Conservation (phyloP, 2,888 invertebrate species). For the Chrysodeixis includens region DNA sequence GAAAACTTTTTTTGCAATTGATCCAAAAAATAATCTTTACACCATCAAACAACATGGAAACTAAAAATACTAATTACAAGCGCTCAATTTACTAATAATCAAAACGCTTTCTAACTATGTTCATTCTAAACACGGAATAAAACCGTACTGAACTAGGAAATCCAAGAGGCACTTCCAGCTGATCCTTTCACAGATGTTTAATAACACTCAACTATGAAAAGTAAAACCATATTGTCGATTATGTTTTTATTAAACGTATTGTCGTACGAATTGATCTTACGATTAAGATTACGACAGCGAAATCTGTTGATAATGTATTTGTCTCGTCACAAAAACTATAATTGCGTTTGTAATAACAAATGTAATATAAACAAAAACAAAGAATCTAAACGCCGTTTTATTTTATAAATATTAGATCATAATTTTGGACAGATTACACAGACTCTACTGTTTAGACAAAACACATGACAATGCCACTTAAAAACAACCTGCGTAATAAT, state of each 20-base stretch:
- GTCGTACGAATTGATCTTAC: neutral
- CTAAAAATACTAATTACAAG: neutral
- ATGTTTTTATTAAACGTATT: neutral
- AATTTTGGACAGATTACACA: constrained; percentile 22
- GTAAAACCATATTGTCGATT: neutral
- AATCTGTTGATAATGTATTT: neutral
- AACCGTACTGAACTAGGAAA: neutral
- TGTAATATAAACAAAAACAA: neutral
- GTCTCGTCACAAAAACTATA: neutral
- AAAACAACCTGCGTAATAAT: neutral
- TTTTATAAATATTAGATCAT: constrained; percentile 24
- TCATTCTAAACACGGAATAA: neutral
- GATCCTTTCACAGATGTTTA: neutral
- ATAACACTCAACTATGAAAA: neutral
- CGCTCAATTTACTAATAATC: neutral
- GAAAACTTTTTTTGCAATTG: neutral
- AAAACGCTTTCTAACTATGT: neutral
- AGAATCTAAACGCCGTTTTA: neutral
- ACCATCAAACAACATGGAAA: neutral
- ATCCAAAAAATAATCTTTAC: neutral
- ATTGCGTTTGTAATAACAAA: neutral
- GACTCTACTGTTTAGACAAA: constrained; percentile 33
- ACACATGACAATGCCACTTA: neutral
- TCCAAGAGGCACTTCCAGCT: no score
- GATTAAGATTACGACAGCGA: neutral